Evolutionary conservation across 1,140 invertebrate species (phyloP).

Genomic region (Panagrolaimus sp.): DNA sequence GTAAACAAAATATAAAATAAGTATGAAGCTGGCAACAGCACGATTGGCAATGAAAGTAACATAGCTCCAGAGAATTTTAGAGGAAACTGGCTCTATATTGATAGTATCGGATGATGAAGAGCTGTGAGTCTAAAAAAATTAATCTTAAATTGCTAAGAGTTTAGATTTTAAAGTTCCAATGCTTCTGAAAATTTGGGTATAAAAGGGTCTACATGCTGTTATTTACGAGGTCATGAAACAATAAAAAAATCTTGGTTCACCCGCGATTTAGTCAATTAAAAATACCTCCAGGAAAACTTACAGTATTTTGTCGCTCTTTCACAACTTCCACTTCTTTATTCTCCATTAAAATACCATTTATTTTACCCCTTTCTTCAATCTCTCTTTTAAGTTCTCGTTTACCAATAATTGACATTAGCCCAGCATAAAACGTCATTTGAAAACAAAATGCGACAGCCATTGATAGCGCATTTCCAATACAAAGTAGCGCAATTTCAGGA

Average conservation of each 20-base stretch:
- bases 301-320: too few relatives aligned
- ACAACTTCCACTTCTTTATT: too few relatives aligned
- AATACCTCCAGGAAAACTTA: too few relatives aligned
- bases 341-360: constrained; percentile 39
- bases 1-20: constrained; percentile 45
- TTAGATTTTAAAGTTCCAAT: too few relatives aligned
- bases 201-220: too few relatives aligned
- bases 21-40: constrained; percentile 37
- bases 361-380: constrained; percentile 32
- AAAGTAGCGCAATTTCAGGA: constrained; percentile 53
- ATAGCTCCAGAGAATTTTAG: constrained; percentile 42
- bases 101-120: too few relatives aligned
- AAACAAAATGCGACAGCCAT: constrained; percentile 53
- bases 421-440: constrained; percentile 58
- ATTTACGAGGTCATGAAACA: too few relatives aligned
- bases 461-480: constrained; percentile 51
- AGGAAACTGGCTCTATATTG: constrained; percentile 45
- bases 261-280: too few relatives aligned
- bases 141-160: too few relatives aligned
- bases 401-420: constrained; percentile 48
- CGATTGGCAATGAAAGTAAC: constrained; percentile 47
- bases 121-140: too few relatives aligned
- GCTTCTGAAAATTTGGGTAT: too few relatives aligned
- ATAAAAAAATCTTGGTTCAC: too few relatives aligned
- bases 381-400: constrained; percentile 46